These are phyloP conservation scores for Melieria omissa DNA, from an alignment of 2,888 invertebrate genomes.

Conservation along the genomic window DNA sequence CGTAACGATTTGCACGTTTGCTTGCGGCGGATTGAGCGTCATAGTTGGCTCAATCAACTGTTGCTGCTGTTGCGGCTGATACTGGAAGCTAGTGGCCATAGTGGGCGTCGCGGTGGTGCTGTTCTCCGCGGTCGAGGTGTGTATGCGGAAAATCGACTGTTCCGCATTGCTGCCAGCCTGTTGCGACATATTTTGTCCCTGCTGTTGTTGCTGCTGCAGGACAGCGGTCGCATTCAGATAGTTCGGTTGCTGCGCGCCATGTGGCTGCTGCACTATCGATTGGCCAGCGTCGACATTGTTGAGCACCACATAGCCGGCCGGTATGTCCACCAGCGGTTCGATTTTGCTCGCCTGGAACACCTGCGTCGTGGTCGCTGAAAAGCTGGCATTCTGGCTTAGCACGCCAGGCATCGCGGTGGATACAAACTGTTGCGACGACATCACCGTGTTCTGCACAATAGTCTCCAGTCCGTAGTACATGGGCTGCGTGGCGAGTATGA, in stretches of 20 bases:
- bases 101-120: conserved; percentile 1
- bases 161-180: conserved; percentile 40
- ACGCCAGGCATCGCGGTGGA: conserved; percentile 85
- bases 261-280: conserved; percentile 40
- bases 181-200: conserved; percentile 34
- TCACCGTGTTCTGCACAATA: conserved; percentile 87
- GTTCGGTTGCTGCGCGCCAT: conserved; percentile 36
- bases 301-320: conserved; percentile 77
- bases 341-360: conserved; percentile 79
- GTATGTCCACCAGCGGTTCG: conserved; percentile 82
- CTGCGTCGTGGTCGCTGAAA: conserved; percentile 82
- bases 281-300: conserved; percentile 70
- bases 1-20: conserved; percentile 42
- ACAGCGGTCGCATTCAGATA: conserved; percentile 51
- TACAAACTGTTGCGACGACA: conserved; percentile 89
- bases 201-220: conserved; percentile 47
- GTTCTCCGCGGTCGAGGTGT: conserved; percentile 34
- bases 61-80: conserved; percentile 42
- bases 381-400: conserved; percentile 83
- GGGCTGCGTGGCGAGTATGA: conserved; percentile 75
- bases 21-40: conserved; percentile 18
- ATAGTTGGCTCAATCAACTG: conserved; percentile 34
- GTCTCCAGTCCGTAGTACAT: conserved; percentile 87
- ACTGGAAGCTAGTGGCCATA: conserved; percentile 45
- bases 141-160: conserved; percentile 49